These are phyloP conservation scores for Exephanes ischioxanthus DNA, from an alignment of 2,888 invertebrate species.

Conservation along the genomic window DNA sequence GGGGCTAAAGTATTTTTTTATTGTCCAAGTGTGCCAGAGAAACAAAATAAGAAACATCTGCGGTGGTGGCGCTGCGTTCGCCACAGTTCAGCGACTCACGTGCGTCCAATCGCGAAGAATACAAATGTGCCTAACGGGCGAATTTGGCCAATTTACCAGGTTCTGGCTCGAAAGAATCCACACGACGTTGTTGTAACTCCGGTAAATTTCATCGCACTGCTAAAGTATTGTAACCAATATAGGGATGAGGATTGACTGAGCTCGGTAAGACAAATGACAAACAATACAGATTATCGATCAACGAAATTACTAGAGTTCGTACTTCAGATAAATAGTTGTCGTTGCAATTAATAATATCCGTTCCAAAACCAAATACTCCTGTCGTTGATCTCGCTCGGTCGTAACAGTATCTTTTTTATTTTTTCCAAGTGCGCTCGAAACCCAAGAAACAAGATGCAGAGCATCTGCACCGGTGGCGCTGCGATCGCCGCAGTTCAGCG, in stretches of 20 bases:
- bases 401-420: background rate
- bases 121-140: constrained; percentile 53
- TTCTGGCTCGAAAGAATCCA: too few relatives aligned
- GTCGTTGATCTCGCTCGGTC: too few relatives aligned
- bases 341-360: too few relatives aligned
- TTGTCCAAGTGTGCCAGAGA: background rate
- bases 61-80: constrained; percentile 55
- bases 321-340: background rate
- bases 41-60: background rate
- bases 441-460: background rate
- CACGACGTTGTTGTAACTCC: too few relatives aligned
- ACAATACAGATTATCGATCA: too few relatives aligned
- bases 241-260: too few relatives aligned
- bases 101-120: constrained; percentile 59
- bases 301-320: too few relatives aligned
- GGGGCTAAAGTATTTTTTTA: background rate
- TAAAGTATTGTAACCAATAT: too few relatives aligned
- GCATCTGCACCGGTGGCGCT: constrained; percentile 50
- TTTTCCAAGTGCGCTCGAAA: background rate
- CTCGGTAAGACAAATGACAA: too few relatives aligned
- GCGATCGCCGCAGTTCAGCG: constrained; percentile 41
- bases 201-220: too few relatives aligned
- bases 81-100: constrained; percentile 52
- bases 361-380: too few relatives aligned
- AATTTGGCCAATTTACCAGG: too few relatives aligned